A percentile compares a stretch with the other conserved stretches of the same genome.
Conservation (phyloP, 1,140 invertebrate genomes). For the Brachionus koreanus region DNA sequence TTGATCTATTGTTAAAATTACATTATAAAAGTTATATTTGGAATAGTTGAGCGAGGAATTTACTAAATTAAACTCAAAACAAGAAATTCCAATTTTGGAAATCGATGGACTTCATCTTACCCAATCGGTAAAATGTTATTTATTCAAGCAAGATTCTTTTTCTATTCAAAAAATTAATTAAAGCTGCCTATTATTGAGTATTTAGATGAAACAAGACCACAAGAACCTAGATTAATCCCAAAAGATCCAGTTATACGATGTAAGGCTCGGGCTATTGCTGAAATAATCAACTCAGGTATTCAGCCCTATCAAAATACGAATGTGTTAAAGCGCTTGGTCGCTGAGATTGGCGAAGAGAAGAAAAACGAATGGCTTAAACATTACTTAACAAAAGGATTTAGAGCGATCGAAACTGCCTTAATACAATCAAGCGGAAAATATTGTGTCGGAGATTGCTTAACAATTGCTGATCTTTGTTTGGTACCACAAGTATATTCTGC, state of each 20-base stretch:
- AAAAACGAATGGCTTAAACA: constrained; percentile 73
- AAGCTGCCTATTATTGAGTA: constrained; percentile 87
- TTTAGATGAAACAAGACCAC: constrained; percentile 82
- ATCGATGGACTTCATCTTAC: not conserved
- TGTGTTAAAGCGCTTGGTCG: constrained; percentile 60
- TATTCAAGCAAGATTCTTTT: constrained; percentile 45
- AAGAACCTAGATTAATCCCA: constrained; percentile 72
- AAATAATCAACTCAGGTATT: constrained; percentile 83
- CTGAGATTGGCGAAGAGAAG: constrained; percentile 47
- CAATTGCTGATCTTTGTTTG: constrained; percentile 86
- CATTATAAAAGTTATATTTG: constrained; percentile 53
- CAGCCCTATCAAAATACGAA: constrained; percentile 83
- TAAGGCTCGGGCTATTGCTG: constrained; percentile 67
- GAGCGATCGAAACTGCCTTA: constrained; percentile 79
- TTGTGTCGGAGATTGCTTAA: constrained; percentile 85
- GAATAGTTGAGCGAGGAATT: constrained; percentile 28
- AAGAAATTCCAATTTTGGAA: not conserved
- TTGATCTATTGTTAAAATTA: constrained; percentile 44
- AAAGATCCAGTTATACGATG: constrained; percentile 77
- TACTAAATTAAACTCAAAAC: not conserved
- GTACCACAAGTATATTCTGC: constrained; percentile 76
- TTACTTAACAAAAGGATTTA: constrained; percentile 82
- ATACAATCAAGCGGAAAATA: constrained; percentile 80
- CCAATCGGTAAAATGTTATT: constrained; percentile 18
- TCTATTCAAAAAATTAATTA: constrained; percentile 37